Conservation (phyloP, 2,113 vertebrate genomes). For the Nesogale talazaci region DNA sequence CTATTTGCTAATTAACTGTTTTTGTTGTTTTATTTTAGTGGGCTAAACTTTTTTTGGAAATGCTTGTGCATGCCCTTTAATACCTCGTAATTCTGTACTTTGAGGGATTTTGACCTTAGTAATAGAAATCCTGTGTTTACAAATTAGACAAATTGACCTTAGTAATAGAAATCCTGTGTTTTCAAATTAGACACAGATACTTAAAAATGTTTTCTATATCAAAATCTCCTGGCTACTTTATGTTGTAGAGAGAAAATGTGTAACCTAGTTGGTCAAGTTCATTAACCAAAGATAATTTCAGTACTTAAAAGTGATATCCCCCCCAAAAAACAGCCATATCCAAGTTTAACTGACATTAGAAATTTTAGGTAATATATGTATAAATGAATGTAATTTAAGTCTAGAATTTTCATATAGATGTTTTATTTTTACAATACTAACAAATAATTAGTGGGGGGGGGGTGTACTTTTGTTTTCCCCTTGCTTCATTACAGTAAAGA, state of each 20-base stretch:
- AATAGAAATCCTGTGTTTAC: conserved; percentile 23
- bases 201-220: conserved; percentile 10
- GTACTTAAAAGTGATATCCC: conserved; percentile 7
- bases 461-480: not conserved
- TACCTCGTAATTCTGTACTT: not conserved
- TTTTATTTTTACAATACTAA: not conserved
- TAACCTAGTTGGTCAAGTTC: not conserved
- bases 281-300: not conserved
- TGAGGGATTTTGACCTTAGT: not conserved
- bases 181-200: not conserved
- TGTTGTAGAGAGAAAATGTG: not conserved
- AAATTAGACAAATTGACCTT: not conserved
- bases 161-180: conserved; percentile 46
- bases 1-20: not conserved
- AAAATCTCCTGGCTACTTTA: not conserved
- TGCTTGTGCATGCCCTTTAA: not conserved
- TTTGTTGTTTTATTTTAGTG: not conserved
- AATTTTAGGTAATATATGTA: conserved; percentile 18
- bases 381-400: conserved; percentile 26
- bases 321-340: no score
- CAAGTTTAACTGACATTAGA: conserved; percentile 6
- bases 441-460: not conserved
- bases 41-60: conserved; percentile 28
- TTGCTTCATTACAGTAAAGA: conserved; percentile 12
- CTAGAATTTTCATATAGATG: not conserved